These are phyloP conservation scores for Propithecus coquereli DNA, from an alignment of 2,113 vertebrate species.

Conservation along the genomic window DNA sequence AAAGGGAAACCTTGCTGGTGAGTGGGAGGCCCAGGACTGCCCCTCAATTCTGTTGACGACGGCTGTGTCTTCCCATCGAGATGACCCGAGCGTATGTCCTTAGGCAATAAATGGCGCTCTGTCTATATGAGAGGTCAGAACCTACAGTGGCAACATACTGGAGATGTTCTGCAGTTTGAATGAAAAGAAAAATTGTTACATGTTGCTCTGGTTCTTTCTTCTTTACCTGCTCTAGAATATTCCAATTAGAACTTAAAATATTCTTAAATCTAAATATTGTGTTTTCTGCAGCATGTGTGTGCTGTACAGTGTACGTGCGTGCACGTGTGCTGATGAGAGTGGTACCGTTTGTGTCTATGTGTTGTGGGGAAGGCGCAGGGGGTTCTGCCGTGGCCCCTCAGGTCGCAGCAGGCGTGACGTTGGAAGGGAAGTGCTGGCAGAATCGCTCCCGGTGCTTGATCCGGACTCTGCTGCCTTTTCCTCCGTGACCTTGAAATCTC, in stretches of 20 bases:
- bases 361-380: not conserved
- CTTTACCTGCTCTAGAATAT: not conserved
- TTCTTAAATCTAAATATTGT: not conserved
- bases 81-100: rapidly evolving
- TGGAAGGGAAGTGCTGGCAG: not conserved
- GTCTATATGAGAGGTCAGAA: rapidly evolving
- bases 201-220: not conserved
- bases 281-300: not conserved
- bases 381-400: rapidly evolving
- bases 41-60: too few species aligned
- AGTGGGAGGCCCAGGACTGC: rapidly evolving
- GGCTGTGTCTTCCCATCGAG: not conserved
- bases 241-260: not conserved
- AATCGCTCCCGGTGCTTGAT: rapidly evolving
- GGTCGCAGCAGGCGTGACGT: not conserved
- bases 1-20: not conserved
- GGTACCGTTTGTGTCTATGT: not conserved
- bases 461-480: not conserved
- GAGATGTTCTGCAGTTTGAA: not conserved
- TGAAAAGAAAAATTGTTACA: rapidly evolving
- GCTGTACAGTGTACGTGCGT: rapidly evolving
- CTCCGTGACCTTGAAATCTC: not conserved
- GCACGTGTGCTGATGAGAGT: rapidly evolving
- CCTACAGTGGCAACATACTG: rapidly evolving
- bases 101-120: rapidly evolving